These are phyloP conservation scores for Epinotia ramella DNA, from an alignment of 2,888 invertebrate species.

Conservation along the genomic window DNA sequence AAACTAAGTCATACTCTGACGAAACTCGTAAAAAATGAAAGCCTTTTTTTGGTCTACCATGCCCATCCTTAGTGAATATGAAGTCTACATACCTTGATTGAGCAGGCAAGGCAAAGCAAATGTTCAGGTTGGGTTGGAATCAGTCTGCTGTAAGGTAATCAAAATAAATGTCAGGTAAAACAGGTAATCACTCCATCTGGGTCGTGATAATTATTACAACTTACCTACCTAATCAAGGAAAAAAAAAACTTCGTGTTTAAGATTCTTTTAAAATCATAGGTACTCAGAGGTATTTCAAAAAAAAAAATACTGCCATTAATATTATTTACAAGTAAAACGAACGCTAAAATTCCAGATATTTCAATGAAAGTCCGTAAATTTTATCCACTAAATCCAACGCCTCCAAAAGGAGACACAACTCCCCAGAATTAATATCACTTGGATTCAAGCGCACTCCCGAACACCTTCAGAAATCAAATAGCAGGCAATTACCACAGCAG, in stretches of 20 bases:
- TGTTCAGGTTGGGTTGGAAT: too few species aligned
- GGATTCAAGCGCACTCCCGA: background rate
- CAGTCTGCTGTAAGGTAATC: too few species aligned
- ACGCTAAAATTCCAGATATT: conserved; percentile 19
- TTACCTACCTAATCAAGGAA: background rate
- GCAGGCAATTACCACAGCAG: background rate
- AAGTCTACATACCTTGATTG: too few species aligned
- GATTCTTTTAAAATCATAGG: background rate
- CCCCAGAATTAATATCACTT: background rate
- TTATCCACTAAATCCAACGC: background rate
- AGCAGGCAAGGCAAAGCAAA: too few species aligned
- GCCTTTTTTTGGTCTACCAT: too few species aligned
- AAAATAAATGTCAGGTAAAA: background rate
- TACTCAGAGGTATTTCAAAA: background rate
- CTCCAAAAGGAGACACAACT: conserved; percentile 11
- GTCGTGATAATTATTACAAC: background rate
- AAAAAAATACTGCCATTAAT: background rate
- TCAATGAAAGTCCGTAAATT: conserved; percentile 29
- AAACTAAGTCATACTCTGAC: too few species aligned
- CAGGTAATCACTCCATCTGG: background rate
- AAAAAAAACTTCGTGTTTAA: background rate
- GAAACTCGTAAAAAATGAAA: too few species aligned
- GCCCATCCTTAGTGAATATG: too few species aligned
- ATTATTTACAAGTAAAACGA: background rate
- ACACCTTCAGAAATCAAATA: background rate